These are phyloP conservation scores for Copidosoma floridanum DNA, from an alignment of 1,140 invertebrate genomes.

Conservation along the genomic window DNA sequence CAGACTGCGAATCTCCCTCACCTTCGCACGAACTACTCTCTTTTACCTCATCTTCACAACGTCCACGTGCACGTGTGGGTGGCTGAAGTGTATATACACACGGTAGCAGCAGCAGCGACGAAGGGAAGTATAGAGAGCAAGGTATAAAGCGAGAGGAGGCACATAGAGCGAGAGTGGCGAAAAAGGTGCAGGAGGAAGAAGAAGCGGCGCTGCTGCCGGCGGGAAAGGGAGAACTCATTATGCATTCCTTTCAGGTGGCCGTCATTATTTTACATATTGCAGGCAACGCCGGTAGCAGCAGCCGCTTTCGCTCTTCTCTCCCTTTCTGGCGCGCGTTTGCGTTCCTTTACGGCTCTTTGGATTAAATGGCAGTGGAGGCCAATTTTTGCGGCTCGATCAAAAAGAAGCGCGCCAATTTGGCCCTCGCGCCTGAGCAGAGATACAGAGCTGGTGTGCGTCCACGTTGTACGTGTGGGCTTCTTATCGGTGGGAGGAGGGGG, in stretches of 20 bases:
- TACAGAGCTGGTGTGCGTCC: background rate
- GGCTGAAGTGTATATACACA: no score
- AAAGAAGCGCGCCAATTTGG: constrained; percentile 12
- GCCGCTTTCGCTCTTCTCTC: background rate
- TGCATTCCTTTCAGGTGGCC: constrained; percentile 39
- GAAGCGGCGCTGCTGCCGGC: constrained; percentile 8
- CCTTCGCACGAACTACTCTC: no score
- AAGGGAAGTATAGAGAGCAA: constrained; percentile 22
- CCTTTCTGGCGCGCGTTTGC: constrained; percentile 1
- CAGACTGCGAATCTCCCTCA: no score
- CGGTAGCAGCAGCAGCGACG: no score
- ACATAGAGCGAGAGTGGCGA: background rate
- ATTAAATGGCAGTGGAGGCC: no score
- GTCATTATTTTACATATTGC: constrained; percentile 39
- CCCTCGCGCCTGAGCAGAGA: no score
- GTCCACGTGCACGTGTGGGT: constrained; percentile 33
- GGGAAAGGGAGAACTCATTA: constrained; percentile 36
- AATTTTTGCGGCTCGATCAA: constrained; percentile 28
- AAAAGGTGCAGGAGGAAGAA: background rate
- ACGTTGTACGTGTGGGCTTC: background rate
- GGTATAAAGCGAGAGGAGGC: constrained; percentile 6
- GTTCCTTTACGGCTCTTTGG: no score
- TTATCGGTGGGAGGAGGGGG: constrained; percentile 4
- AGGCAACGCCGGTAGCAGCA: constrained; percentile 10
- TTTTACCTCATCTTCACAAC: no score